These are phyloP conservation scores for Gymnosoma rotundatum DNA, from an alignment of 2,888 invertebrate species.

Conservation along the genomic window DNA sequence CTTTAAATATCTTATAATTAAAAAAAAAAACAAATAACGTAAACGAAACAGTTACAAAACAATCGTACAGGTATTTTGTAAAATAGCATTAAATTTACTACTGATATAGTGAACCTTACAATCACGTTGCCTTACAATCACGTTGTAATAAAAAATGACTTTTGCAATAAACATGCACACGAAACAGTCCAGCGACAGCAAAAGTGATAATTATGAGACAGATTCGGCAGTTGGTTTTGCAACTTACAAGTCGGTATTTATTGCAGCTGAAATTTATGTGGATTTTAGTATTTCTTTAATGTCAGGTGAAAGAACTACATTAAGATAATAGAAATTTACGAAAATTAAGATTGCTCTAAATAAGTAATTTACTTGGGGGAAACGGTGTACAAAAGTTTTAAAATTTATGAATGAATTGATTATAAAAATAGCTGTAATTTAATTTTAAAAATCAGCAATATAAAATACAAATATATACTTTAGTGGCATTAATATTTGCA, in stretches of 20 bases:
- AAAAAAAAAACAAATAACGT: too few relatives aligned
- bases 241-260: not conserved
- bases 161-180: not conserved
- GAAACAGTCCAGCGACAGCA: not conserved
- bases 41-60: not conserved
- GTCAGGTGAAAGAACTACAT: slow-evolving; percentile 35
- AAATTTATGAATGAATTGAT: too few relatives aligned
- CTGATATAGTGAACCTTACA: slow-evolving; percentile 38
- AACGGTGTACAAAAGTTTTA: too few relatives aligned
- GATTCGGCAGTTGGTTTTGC: not conserved
- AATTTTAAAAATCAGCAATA: too few relatives aligned
- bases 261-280: slow-evolving; percentile 45
- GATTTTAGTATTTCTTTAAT: not conserved
- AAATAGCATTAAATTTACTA: slow-evolving; percentile 40
- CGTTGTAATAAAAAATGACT: not conserved
- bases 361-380: too few relatives aligned
- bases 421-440: too few relatives aligned
- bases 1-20: too few relatives aligned
- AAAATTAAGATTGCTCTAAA: too few relatives aligned
- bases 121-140: slow-evolving; percentile 3
- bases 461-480: too few relatives aligned
- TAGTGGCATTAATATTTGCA: too few relatives aligned
- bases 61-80: not conserved
- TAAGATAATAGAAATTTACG: not conserved
- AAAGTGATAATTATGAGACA: not conserved